Base-by-base conservation (phyloP, 92 coral and sea anemone species). In the Phymanthus crucifer region DNA sequence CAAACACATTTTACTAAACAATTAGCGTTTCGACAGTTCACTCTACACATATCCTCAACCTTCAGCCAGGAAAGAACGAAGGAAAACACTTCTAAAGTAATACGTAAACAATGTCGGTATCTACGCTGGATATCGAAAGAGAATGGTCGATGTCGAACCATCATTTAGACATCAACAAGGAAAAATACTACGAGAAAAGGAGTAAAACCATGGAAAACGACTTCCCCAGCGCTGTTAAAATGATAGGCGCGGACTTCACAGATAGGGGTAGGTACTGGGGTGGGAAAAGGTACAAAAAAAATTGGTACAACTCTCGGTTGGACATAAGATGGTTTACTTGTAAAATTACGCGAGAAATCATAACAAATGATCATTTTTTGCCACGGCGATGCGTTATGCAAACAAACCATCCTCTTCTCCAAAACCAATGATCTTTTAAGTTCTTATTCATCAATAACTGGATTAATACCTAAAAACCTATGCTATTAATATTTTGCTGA, bases 1-100 rank as follows among this genome's bases (percentile, higher is more conserved):
- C 97, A 87, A 92, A 92, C 91, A 86, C 77, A 75, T 88, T 92
- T 89, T 90, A 90, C 89, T 90, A 92, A 92, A 88, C 94, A 92
- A 92, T 92, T 87, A 83, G 66, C 40, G 74, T n/a, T 87, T 77
- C 80, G 88, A 69, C 94, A 87, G 84, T 89, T 92, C 87, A 64
- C 54, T 56, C 86, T 77, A 87, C 93, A 92, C 87, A 84, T 73
- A 76, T 78, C 83, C 74, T 74, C 57, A 66, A 78, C 88, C 73
- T 52, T 74, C 75, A 78, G 76, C 72, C 83, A 71, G 82, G 76
- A 77, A 78, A 73, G 79, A 83, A 38, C 82, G 27, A 45, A 32
- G 73, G 50, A 79, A 37, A 75, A 32, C 77, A 48, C 68, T 68
- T 43, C 29, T 37, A 66, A 72, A 37, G 64, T 54, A 45, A 18